These are phyloP conservation scores for Phaethon lepturus DNA, from an alignment of 2,113 vertebrate species.

Conservation along the genomic window DNA sequence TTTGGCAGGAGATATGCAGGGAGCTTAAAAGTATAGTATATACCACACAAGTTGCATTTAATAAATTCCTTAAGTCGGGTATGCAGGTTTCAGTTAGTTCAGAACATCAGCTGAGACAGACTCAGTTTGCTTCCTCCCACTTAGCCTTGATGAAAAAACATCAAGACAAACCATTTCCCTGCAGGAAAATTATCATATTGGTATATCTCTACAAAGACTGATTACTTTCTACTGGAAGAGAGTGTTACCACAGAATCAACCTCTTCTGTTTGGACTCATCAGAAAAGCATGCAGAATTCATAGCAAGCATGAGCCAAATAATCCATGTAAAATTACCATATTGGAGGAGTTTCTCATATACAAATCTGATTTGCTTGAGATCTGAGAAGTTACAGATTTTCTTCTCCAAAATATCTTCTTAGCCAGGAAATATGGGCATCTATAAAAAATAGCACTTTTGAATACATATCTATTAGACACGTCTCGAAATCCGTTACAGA, in stretches of 20 bases:
- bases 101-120: not conserved
- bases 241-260: not conserved
- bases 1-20: slow-evolving; percentile 7
- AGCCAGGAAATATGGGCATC: not conserved
- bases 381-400: not conserved
- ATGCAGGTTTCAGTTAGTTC: not conserved
- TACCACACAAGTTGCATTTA: slow-evolving; percentile 35
- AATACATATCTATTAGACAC: not conserved
- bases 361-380: not conserved
- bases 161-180: not conserved
- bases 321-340: not conserved
- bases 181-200: not conserved
- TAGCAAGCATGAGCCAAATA: not conserved
- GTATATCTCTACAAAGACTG: not conserved
- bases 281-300: not conserved
- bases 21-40: not conserved
- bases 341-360: not conserved
- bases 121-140: not conserved
- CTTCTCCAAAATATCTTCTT: not conserved
- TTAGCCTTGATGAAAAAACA: not conserved
- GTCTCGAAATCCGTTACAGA: not conserved
- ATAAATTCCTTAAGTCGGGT: slow-evolving; percentile 17
- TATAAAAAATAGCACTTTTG: not conserved
- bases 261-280: not conserved
- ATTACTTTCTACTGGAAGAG: not conserved